Base-by-base conservation (phyloP, 2,888 invertebrate species). In the Phasia obesa region DNA sequence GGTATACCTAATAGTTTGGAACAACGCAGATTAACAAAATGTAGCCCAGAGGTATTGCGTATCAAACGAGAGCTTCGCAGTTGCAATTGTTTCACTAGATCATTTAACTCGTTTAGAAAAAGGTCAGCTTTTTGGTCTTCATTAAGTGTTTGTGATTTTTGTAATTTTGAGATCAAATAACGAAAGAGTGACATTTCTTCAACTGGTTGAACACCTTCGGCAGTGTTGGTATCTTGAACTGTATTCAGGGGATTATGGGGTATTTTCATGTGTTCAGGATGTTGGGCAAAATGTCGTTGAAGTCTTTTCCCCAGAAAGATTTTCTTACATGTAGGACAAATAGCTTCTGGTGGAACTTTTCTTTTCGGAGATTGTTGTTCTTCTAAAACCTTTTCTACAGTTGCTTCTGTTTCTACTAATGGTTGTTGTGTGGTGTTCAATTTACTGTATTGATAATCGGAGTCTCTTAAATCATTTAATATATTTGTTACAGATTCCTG, bases 81-180 rank as follows among this genome's bases (percentile, higher is more conserved):
- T 64, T 91, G 90, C 51, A 91, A 67, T 81, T 91, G 91, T 79
- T 88, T 88, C 1, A 91, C 88, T 7, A 91, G 87, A 81, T 91
- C 91, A 5, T 90, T 89, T 0, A 91, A 85, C 84, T 91, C 90
- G 59, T 87, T 87, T 11, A 91, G 81, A 75, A 91, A 90, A 0
- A 91, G 84, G 84, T 90, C 90, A 21, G 90, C 89, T 6, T 90
- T 90, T 80, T 91, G 89, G 35, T 91, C 91, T 74, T 90, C 90
- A 38, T 87, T 87, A 5, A 90, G 87, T 2, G 88, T 86, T 64
- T 78, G 77, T 17, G 88, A 85, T 23, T 86, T 86, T 74, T 91
- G 90, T 6, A 91, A 84, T 82, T 91, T 90, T 9, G 86, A 85
- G 0, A 89, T 89, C 0, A 91, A 86, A 44, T 90, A 88, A 15